A percentile compares a stretch with the other conserved stretches of the same genome.
Evolutionary conservation across 1,140 invertebrate genomes (phyloP).

Genomic region (Aphaenogaster ashmeadi): DNA sequence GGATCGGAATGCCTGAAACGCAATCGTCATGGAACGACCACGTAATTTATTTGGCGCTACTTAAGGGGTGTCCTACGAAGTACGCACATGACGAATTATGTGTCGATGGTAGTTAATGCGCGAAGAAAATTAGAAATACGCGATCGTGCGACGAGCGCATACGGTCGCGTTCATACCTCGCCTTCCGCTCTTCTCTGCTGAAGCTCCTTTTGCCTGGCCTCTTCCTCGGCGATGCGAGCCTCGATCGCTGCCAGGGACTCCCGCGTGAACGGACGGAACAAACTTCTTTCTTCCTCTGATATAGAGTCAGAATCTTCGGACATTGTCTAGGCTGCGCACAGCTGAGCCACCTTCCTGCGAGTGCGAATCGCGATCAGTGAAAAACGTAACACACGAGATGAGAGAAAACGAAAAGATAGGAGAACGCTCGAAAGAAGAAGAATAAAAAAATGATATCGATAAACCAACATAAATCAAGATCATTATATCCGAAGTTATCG

Average conservation of each 20-base stretch:
- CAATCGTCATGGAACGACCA: not conserved
- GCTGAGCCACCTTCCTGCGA: conserved; percentile 86
- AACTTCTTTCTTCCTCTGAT: conserved; percentile 97
- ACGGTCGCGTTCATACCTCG: conserved; percentile 90
- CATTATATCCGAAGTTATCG: not conserved
- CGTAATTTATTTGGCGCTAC: conserved; percentile 54
- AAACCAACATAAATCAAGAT: not conserved
- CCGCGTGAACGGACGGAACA: conserved; percentile 99
- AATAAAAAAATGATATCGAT: not conserved
- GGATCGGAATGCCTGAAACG: not conserved
- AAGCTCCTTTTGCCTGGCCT: conserved; percentile 98
- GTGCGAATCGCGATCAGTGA: conserved; percentile 27
- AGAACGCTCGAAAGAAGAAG: not conserved
- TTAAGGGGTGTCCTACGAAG: conserved; percentile 18
- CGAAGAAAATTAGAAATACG: not conserved
- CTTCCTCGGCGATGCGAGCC: conserved; percentile 96
- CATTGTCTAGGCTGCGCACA: conserved; percentile 90
- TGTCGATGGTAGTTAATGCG: conserved; percentile 28
- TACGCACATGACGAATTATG: conserved; percentile 14
- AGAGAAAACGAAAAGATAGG: not conserved
- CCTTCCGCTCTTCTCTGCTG: conserved; percentile 98
- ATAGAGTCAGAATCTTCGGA: conserved; percentile 96
- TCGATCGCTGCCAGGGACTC: conserved; percentile 98
- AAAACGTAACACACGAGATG: not conserved
- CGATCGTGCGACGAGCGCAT: conserved; percentile 27